These are phyloP conservation scores for Orchesellides sinensis DNA, from an alignment of 2,888 invertebrate species.

Conservation along the genomic window DNA sequence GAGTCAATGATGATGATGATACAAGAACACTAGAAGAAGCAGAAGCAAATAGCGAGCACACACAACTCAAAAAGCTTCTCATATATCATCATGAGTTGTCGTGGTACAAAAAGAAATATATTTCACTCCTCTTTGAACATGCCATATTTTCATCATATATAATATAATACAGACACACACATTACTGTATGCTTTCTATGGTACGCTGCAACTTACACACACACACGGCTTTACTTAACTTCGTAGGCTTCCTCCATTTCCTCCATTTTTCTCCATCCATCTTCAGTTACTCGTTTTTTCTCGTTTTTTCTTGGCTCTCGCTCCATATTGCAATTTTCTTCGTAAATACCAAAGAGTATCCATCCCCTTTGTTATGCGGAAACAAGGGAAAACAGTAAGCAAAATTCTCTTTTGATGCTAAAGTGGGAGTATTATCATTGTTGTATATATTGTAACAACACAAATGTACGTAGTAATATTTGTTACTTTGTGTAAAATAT, in stretches of 20 bases:
- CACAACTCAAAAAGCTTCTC: constrained; percentile 66
- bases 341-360: constrained; percentile 50
- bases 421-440: neutral
- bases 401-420: constrained; percentile 47
- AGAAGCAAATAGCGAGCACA: constrained; percentile 52
- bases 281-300: neutral
- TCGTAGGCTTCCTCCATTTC: constrained; percentile 40
- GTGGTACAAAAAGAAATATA: constrained; percentile 61
- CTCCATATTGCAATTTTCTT: constrained; percentile 61
- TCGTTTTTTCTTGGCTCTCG: constrained; percentile 45
- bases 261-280: constrained; percentile 55
- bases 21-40: constrained; percentile 33
- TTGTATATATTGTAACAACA: neutral
- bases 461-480: constrained; percentile 10
- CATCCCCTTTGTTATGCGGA: constrained; percentile 9
- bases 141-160: constrained; percentile 66
- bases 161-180: constrained; percentile 27
- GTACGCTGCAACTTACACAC: neutral
- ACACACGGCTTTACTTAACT: neutral
- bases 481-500: constrained; percentile 40
- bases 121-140: constrained; percentile 60
- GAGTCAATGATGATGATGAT: constrained; percentile 39
- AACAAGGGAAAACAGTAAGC: constrained; percentile 30
- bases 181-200: neutral
- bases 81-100: constrained; percentile 66